phyloP scores from a whole-genome alignment of 2,888 invertebrate species.

The Himalopsyche japonica region DNA sequence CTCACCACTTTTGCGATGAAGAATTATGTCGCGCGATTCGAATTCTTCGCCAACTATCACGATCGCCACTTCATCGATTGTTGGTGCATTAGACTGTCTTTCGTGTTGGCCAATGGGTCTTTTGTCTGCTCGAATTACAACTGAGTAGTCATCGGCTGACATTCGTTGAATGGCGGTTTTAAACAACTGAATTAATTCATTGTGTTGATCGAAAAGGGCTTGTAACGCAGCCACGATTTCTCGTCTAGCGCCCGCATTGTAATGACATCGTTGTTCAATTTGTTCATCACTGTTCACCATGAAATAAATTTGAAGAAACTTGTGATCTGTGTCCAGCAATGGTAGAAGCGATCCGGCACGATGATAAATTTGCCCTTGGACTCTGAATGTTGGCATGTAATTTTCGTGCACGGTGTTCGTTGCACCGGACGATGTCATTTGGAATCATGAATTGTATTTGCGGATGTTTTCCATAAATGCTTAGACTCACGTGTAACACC shows the following conservation, averaged over 20 bases:
- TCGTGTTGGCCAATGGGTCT: constrained; percentile 32
- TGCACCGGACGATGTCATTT: background rate
- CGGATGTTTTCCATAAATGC: too few relatives aligned
- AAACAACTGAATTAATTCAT: constrained; percentile 24
- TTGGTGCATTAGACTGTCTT: constrained; percentile 29
- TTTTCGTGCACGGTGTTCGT: background rate
- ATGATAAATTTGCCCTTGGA: constrained; percentile 42
- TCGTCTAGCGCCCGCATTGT: constrained; percentile 16
- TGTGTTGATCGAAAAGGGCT: constrained; percentile 35
- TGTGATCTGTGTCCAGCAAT: constrained; percentile 31
- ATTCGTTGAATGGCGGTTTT: constrained; percentile 35
- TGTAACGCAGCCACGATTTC: constrained; percentile 40
- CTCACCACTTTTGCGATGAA: too few relatives aligned
- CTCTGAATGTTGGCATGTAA: constrained; percentile 24
- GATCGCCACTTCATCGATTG: constrained; percentile 40
- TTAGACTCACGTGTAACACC: too few relatives aligned
- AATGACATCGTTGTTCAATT: constrained; percentile 38
- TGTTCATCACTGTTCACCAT: constrained; percentile 30
- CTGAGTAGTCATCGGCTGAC: constrained; percentile 44
- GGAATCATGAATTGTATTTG: too few relatives aligned
- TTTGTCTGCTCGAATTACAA: constrained; percentile 39
- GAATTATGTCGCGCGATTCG: too few relatives aligned
- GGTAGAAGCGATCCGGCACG: constrained; percentile 37
- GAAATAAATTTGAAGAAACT: constrained; percentile 37
- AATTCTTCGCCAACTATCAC: constrained; percentile 41